Base-by-base conservation (phyloP, 92 coral and sea anemone genomes). In the Siderastrea radians region DNA sequence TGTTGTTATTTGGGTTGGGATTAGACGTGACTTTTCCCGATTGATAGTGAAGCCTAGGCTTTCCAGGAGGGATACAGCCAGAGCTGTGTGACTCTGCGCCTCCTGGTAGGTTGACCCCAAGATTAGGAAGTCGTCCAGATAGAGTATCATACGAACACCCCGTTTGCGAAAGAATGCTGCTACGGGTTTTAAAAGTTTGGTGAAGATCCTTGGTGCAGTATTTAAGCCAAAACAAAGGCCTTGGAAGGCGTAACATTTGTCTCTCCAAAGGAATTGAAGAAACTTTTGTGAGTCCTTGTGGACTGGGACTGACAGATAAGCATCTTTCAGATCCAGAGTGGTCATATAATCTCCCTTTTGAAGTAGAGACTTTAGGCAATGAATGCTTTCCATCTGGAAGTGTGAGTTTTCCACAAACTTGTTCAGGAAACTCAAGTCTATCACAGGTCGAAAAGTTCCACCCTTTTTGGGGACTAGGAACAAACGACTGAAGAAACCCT, bases 371-470 rank as follows among this genome's bases (percentile, higher is more conserved):
- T 86, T 91, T 58, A 86, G 38, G 55, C 77, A 76, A 68, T 50
- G 52, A 54, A 90, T 48, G 10, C 66, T 79, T 54, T 84, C 92
- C 83, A 84, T 90, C 62, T 90, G 93, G 60, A 90, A 90, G 48
- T 90, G 90, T 0, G 47, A 67, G 76, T 69, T 85, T 62, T 48
- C 47, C 1, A 90, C 59, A 60, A 90, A 90, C 68, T 72, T 60
- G 78, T 85, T 90, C n/a, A 89, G 84, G 6, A 49, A 66, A 73
- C 90, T 79, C 10, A 90, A 81, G 19, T 90, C 90, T 83, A 88
- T 88, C 44, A 88, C 78, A 26, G 38, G 38, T 26, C 38, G 38
- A 26, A 26, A 26, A 26, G 38, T 26, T 26, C 38, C 38, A 26
- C 38, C 38, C 38, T 63, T 89, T 49, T 90, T 90, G 81, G 93